Conservation (phyloP, 2,113 vertebrate species). For the Sterna hirundo region DNA sequence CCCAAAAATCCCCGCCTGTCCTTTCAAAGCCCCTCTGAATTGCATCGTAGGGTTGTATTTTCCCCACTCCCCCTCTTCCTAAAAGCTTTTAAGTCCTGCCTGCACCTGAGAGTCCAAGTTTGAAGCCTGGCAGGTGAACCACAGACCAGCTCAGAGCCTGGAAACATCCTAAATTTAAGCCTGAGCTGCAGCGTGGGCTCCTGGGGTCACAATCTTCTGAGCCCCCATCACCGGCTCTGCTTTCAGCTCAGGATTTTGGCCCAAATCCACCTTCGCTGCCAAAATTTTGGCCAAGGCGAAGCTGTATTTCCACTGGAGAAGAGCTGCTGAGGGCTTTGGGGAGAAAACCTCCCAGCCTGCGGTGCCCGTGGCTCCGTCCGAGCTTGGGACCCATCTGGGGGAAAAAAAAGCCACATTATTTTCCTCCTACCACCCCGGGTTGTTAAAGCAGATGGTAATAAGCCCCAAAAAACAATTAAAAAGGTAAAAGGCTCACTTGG, state of each 20-base stretch:
- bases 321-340: neutral
- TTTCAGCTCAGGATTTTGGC: neutral
- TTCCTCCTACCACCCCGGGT: neutral
- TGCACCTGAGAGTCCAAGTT: accelerated
- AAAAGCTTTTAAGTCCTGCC: neutral
- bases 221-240: neutral
- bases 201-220: neutral
- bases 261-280: neutral
- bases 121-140: neutral
- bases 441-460: neutral
- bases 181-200: neutral
- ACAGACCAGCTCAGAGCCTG: neutral
- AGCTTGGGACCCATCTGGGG: neutral
- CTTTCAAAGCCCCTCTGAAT: neutral
- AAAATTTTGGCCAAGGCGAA: neutral
- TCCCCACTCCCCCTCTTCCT: neutral
- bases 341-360: neutral
- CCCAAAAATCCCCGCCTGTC: neutral
- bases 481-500: neutral
- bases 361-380: accelerated
- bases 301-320: neutral
- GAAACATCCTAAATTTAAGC: neutral
- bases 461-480: neutral
- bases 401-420: neutral
- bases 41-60: neutral